Percentiles rank a stretch among this genome's conserved stretches.
These are phyloP conservation scores for Zeugodacus cucurbitae DNA, from an alignment of 1,140 invertebrate genomes.

Conservation along the genomic window DNA sequence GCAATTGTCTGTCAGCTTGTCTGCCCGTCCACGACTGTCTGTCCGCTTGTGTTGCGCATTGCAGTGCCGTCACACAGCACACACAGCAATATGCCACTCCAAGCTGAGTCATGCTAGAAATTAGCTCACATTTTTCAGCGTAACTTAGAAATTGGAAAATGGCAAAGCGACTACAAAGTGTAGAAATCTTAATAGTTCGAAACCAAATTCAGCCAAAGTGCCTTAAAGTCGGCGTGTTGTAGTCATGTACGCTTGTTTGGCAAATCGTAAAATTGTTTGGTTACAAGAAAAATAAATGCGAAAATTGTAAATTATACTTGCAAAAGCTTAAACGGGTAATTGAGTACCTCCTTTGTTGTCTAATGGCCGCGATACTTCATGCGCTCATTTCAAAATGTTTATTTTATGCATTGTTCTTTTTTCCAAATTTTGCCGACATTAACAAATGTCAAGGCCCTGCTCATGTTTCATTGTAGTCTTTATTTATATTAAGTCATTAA, in stretches of 20 bases:
- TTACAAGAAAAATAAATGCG: background rate
- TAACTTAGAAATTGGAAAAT: background rate
- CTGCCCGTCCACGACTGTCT: background rate
- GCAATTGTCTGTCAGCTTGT: constrained; percentile 17
- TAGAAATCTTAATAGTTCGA: background rate
- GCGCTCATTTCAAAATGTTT: background rate
- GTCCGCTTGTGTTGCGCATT: background rate
- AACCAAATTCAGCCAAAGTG: background rate
- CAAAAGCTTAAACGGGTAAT: background rate
- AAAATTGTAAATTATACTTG: background rate
- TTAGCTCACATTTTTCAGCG: constrained; percentile 26
- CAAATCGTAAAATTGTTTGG: background rate
- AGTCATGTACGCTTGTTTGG: background rate
- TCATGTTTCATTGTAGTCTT: background rate
- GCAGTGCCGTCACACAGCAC: background rate
- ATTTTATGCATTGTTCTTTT: background rate
- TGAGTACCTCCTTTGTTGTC: background rate
- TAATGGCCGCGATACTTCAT: background rate
- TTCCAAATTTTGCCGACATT: background rate
- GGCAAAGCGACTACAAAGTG: background rate
- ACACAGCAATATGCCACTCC: background rate
- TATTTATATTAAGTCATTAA: background rate
- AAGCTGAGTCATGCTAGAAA: constrained; percentile 24
- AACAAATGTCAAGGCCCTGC: background rate
- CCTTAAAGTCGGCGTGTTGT: background rate